Evolutionary conservation across 2,113 vertebrate genomes (phyloP).

Genomic region (Dasyornis broadbenti): DNA sequence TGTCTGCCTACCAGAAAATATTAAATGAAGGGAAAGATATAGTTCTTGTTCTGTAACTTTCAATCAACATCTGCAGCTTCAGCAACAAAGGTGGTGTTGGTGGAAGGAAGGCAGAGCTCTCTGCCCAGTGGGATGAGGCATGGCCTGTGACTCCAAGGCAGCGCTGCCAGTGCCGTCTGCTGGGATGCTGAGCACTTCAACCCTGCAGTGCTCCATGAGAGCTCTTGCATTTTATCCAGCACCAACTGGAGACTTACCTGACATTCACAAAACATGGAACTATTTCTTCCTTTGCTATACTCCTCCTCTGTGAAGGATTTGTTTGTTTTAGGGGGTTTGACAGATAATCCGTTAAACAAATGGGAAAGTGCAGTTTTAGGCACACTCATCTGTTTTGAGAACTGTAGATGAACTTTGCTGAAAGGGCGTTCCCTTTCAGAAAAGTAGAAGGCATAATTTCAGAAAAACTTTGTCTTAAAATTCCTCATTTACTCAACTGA

Average conservation of each 20-base stretch:
- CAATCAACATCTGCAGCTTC: not conserved
- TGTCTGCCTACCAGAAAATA: not conserved
- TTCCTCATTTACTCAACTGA: not conserved
- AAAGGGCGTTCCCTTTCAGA: not conserved
- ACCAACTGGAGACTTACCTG: not conserved
- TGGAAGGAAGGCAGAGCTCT: not conserved
- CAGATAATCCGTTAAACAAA: not conserved
- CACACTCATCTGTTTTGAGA: not conserved
- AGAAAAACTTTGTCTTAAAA: not conserved
- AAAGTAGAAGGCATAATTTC: not conserved
- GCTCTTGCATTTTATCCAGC: not conserved
- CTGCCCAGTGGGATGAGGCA: accelerated
- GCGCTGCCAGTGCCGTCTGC: not conserved
- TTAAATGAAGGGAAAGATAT: not conserved
- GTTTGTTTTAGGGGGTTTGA: not conserved
- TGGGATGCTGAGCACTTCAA: not conserved
- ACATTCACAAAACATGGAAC: not conserved
- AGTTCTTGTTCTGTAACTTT: not conserved
- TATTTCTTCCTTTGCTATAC: not conserved
- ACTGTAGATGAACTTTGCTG: not conserved
- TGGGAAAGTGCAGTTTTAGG: not conserved
- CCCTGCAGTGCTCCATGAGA: not conserved
- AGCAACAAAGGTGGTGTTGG: not conserved
- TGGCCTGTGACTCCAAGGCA: not conserved
- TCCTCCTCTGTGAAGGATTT: not conserved